A percentile compares a stretch with the other conserved stretches of the same genome.
Evolutionary conservation across 2,113 vertebrate species (phyloP).

Genomic region (Microtus ochrogaster): DNA sequence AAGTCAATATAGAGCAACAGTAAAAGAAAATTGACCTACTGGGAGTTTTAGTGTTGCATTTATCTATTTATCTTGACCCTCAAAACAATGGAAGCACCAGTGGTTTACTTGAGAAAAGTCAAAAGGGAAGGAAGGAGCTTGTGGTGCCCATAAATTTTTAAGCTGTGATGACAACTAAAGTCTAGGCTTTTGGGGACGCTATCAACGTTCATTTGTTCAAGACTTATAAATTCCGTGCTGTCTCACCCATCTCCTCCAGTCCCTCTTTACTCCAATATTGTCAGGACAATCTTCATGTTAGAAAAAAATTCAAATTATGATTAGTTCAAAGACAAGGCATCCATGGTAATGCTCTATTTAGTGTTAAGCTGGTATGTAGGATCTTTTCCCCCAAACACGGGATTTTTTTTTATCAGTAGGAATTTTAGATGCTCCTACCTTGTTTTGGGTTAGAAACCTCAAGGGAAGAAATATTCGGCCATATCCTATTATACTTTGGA

Average conservation of each 20-base stretch:
- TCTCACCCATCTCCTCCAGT: not conserved
- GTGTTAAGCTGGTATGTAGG: constrained; percentile 40
- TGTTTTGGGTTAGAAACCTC: constrained; percentile 99
- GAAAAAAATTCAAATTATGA: constrained; percentile 64
- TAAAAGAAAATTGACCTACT: not conserved
- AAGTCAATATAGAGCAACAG: not conserved
- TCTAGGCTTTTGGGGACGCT: constrained; percentile 35
- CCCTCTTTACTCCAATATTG: not conserved
- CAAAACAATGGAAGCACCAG: constrained; percentile 35
- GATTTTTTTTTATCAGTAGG: constrained; percentile 84
- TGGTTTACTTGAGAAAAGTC: constrained; percentile 71
- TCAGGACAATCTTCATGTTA: constrained; percentile 25
- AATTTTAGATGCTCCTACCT: constrained; percentile 95
- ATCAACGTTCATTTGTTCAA: not conserved
- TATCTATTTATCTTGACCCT: not conserved
- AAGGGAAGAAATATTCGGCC: constrained; percentile 99
- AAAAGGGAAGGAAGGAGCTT: constrained; percentile 68
- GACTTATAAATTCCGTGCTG: constrained; percentile 28
- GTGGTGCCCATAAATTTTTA: constrained; percentile 30
- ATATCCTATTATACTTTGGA: constrained; percentile 93
- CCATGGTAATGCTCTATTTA: constrained; percentile 51
- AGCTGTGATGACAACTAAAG: constrained; percentile 56
- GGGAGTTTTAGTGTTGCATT: not conserved
- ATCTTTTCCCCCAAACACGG: constrained; percentile 75
- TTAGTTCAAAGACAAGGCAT: constrained; percentile 61